These are phyloP conservation scores for Pseudeuparius sepicola DNA, from an alignment of 2,888 invertebrate genomes.

Conservation along the genomic window DNA sequence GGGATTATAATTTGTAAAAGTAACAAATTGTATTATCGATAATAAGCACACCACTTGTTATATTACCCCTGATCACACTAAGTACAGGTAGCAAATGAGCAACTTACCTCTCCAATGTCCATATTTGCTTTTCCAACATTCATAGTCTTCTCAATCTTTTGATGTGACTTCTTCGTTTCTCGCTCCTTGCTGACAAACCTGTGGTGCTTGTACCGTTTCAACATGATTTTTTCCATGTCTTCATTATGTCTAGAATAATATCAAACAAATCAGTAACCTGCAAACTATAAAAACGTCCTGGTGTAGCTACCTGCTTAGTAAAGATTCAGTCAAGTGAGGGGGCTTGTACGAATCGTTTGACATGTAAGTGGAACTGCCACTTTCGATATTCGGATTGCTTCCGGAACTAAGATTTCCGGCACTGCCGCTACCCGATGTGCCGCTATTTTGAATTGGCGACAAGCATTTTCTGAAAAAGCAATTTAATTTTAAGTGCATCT, in stretches of 20 bases:
- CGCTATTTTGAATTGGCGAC: slow-evolving; percentile 45
- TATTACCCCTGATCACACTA: too few species aligned
- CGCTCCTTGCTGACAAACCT: slow-evolving; percentile 44
- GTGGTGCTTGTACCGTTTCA: slow-evolving; percentile 57
- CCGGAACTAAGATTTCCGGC: slow-evolving; percentile 50
- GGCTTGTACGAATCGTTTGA: slow-evolving; percentile 41
- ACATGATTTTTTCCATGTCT: slow-evolving; percentile 71
- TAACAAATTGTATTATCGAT: too few species aligned
- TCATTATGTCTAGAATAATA: slow-evolving; percentile 56
- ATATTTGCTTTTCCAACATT: slow-evolving; percentile 22
- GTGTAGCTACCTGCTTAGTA: slow-evolving; percentile 42
- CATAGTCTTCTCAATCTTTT: slow-evolving; percentile 26
- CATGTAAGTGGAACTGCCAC: slow-evolving; percentile 40
- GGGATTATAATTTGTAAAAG: too few species aligned
- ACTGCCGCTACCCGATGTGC: slow-evolving; percentile 48
- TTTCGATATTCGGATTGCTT: slow-evolving; percentile 47
- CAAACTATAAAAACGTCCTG: background rate
- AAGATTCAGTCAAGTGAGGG: slow-evolving; percentile 49
- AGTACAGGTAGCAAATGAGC: too few species aligned
- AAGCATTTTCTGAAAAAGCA: slow-evolving; percentile 37
- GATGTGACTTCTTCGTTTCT: slow-evolving; percentile 31
- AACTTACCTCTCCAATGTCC: slow-evolving; percentile 27
- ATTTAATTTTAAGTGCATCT: too few species aligned
- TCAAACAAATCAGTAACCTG: background rate
- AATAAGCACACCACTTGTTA: too few species aligned